phyloP scores from a whole-genome alignment of 1,140 invertebrate species.

The Brachionus asplanchnoidis region DNA sequence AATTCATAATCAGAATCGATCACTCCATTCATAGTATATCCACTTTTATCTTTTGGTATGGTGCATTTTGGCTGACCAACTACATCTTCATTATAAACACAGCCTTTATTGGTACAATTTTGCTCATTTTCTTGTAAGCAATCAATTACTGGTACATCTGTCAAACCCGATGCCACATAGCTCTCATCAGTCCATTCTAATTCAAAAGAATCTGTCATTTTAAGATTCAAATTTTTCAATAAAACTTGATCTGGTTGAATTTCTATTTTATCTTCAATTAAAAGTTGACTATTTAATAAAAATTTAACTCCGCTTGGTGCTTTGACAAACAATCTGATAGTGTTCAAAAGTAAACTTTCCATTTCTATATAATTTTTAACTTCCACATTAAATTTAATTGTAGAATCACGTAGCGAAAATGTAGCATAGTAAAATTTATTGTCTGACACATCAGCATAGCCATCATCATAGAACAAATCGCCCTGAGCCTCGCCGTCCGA shows the following conservation, averaged over 20 bases:
- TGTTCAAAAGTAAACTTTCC: slow-evolving; percentile 2
- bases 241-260: background rate
- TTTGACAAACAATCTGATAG: background rate
- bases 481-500: slow-evolving; percentile 24
- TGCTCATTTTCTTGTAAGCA: background rate
- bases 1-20: background rate
- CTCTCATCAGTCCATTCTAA: slow-evolving; percentile 10
- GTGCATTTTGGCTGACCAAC: background rate
- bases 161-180: background rate
- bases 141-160: background rate
- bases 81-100: background rate
- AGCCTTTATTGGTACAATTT: background rate
- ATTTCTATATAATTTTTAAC: slow-evolving; percentile 14
- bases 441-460: background rate
- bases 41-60: background rate
- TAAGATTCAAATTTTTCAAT: background rate
- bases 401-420: background rate
- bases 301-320: background rate
- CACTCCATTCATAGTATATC: background rate
- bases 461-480: slow-evolving; percentile 44
- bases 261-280: slow-evolving; percentile 6
- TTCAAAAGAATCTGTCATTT: background rate
- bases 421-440: slow-evolving; percentile 23
- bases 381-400: slow-evolving; percentile 9
- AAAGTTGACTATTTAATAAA: background rate